Evolutionary conservation across 2,888 invertebrate genomes (phyloP).

Genomic region (Pelosia muscerda): DNA sequence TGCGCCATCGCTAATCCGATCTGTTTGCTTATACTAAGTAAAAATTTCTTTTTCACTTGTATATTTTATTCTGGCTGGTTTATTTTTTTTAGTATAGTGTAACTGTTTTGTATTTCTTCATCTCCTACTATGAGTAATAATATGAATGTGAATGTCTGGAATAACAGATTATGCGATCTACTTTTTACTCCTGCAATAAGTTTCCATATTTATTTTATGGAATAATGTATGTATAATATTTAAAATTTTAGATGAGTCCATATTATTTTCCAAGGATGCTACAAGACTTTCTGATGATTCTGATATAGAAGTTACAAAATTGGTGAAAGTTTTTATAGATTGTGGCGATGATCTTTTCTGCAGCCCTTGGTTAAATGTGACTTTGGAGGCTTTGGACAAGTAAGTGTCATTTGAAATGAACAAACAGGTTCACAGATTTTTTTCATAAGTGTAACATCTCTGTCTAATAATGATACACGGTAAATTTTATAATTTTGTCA

Average conservation of each 20-base stretch:
- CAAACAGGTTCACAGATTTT: not conserved
- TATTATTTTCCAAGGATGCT: constrained; percentile 52
- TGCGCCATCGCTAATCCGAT: not conserved
- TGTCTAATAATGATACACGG: too few species aligned
- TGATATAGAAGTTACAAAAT: constrained; percentile 62
- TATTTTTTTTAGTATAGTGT: not conserved
- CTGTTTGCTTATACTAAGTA: not conserved
- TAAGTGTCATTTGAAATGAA: constrained; percentile 45
- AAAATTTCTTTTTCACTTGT: not conserved
- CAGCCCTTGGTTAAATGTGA: constrained; percentile 78
- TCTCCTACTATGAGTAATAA: too few species aligned
- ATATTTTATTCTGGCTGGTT: not conserved
- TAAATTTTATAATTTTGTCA: too few species aligned
- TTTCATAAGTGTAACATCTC: too few species aligned
- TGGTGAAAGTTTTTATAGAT: constrained; percentile 78
- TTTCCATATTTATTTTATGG: too few species aligned
- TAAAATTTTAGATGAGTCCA: constrained; percentile 57
- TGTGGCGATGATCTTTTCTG: constrained; percentile 85
- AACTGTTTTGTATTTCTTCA: not conserved
- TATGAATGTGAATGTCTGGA: too few species aligned
- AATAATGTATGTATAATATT: too few species aligned
- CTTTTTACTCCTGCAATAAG: too few species aligned
- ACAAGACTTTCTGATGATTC: constrained; percentile 73
- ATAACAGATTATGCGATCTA: too few species aligned
- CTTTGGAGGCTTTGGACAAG: constrained; percentile 67